These are phyloP conservation scores for Pipistrellus pipistrellus DNA, from an alignment of 2,797 vertebrate species.

Conservation along the genomic window DNA sequence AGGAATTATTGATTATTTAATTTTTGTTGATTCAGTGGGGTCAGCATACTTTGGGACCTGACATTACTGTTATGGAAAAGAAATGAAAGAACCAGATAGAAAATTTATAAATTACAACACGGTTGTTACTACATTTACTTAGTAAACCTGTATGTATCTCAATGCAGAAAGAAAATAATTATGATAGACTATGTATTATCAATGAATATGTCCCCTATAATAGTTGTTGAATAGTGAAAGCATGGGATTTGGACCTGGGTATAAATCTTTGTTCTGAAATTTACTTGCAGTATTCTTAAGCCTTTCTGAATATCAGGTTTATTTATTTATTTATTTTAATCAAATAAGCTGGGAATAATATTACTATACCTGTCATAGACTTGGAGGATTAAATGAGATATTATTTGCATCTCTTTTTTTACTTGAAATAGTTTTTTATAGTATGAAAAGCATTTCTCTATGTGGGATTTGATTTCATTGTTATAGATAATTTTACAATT, in stretches of 20 bases:
- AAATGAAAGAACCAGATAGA: not conserved
- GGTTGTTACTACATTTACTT: not conserved
- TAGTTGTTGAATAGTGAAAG: slow-evolving; percentile 33
- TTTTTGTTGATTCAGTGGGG: not conserved
- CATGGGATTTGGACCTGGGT: slow-evolving; percentile 34
- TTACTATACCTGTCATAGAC: slow-evolving; percentile 38
- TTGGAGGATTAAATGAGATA: slow-evolving; percentile 63
- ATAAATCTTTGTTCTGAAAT: slow-evolving; percentile 57
- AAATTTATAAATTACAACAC: slow-evolving; percentile 34
- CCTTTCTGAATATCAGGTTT: slow-evolving; percentile 29
- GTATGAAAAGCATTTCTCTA: slow-evolving; percentile 42
- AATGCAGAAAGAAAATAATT: slow-evolving; percentile 16
- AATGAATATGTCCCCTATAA: slow-evolving; percentile 48
- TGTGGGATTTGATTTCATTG: slow-evolving; percentile 62
- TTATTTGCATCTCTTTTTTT: slow-evolving; percentile 56
- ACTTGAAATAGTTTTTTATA: slow-evolving; percentile 59
- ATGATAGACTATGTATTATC: not conserved
- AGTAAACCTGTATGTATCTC: slow-evolving; percentile 26
- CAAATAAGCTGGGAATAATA: slow-evolving; percentile 50
- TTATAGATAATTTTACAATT: slow-evolving; percentile 74
- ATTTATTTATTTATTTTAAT: not conserved
- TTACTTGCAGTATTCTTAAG: slow-evolving; percentile 26
- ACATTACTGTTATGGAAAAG: not conserved
- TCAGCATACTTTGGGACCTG: not conserved
- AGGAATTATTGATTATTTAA: slow-evolving; percentile 43